phyloP scores from a whole-genome alignment of 1,140 invertebrate species.

The Drosophila arizonae region DNA sequence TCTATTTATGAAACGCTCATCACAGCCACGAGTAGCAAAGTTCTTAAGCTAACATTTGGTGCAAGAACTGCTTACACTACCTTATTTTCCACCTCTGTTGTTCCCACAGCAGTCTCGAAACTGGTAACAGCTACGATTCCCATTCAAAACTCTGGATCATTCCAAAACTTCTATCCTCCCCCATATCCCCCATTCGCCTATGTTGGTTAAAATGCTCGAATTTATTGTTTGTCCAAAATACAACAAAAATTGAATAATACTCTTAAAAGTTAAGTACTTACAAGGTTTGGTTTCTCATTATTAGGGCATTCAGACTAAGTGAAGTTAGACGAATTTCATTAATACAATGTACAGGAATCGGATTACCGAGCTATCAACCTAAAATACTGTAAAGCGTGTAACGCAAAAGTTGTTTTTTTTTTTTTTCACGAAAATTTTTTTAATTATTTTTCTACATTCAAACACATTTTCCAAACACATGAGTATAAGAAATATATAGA shows the following conservation, averaged over 20 bases:
- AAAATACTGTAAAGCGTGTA: too few species aligned
- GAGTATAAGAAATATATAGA: too few species aligned
- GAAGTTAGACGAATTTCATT: slow-evolving; percentile 2
- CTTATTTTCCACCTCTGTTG: slow-evolving; percentile 91
- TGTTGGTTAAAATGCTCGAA: slow-evolving; percentile 85
- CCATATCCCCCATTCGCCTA: slow-evolving; percentile 86
- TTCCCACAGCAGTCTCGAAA: slow-evolving; percentile 92
- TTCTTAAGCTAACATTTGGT: slow-evolving; percentile 93
- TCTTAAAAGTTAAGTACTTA: not conserved
- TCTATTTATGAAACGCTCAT: slow-evolving; percentile 90
- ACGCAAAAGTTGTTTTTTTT: too few species aligned
- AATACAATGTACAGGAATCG: not conserved
- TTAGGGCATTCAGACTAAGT: not conserved
- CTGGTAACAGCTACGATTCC: slow-evolving; percentile 91
- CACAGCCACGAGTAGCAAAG: slow-evolving; percentile 91
- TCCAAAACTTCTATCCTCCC: slow-evolving; percentile 86
- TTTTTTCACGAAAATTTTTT: too few species aligned
- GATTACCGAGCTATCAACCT: not conserved
- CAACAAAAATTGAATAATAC: not conserved
- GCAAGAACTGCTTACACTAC: slow-evolving; percentile 94
- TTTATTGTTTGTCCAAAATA: not conserved
- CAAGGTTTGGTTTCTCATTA: slow-evolving; percentile 1
- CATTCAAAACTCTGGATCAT: slow-evolving; percentile 89
- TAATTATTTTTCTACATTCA: too few species aligned
- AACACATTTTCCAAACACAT: too few species aligned